Evolutionary conservation across 2,797 vertebrate species (phyloP).

Genomic region (Ateles fusciceps): DNA sequence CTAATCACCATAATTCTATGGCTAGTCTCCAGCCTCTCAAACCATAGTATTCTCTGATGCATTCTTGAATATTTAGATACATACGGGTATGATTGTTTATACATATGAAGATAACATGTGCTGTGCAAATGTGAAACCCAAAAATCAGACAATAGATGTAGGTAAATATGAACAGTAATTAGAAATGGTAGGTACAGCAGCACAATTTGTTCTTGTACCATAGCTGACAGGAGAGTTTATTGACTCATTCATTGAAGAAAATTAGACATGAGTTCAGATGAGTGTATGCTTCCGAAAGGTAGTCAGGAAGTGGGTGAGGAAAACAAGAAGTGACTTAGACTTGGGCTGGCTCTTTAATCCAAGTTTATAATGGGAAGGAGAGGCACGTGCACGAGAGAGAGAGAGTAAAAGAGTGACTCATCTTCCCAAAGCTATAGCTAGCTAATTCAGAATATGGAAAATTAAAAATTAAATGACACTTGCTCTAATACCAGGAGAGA

Average conservation of each 20-base stretch:
- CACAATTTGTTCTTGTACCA: background rate
- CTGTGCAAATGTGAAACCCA: background rate
- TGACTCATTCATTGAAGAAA: background rate
- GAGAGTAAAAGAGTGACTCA: background rate
- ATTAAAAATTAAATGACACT: background rate
- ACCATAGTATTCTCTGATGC: background rate
- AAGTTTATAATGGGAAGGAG: background rate
- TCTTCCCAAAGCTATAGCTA: background rate
- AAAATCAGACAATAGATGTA: background rate
- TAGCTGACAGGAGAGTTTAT: background rate
- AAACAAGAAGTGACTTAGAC: background rate
- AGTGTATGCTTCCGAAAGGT: background rate
- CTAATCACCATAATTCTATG: background rate
- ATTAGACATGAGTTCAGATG: constrained; percentile 8
- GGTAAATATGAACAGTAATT: background rate
- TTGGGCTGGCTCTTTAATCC: background rate
- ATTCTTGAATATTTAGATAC: constrained; percentile 7
- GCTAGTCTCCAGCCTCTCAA: background rate
- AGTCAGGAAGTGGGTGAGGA: background rate
- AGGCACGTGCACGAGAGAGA: no score
- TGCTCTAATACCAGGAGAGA: background rate
- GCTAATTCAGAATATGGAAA: constrained; percentile 50
- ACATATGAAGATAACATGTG: background rate
- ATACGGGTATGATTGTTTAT: background rate
- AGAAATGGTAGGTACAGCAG: background rate